Evolutionary conservation across 1,140 invertebrate species (phyloP).

Genomic region (Scaptomyza pallida): DNA sequence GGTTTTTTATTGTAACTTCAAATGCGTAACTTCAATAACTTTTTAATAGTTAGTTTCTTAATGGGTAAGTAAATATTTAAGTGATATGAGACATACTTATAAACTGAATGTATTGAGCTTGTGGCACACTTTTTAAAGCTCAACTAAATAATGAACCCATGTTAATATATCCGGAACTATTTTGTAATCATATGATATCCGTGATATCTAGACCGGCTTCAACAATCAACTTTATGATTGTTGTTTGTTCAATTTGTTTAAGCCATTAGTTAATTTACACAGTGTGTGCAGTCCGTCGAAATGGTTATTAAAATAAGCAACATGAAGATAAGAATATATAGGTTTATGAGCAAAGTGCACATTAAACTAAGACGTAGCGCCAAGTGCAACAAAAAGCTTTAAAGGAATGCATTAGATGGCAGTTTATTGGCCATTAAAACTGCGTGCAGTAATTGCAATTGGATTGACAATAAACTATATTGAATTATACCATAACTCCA

Average conservation of each 20-base stretch:
- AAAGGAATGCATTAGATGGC: conserved; percentile 2
- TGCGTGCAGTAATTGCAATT: conserved; percentile 12
- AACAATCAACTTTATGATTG: too few relatives aligned
- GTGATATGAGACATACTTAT: background rate
- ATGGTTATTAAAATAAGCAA: conserved; percentile 26
- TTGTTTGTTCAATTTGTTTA: conserved; percentile 12
- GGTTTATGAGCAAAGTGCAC: conserved; percentile 40
- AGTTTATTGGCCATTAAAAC: conserved; percentile 30
- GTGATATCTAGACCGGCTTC: too few relatives aligned
- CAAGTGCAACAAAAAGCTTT: conserved; percentile 9
- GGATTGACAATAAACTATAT: background rate
- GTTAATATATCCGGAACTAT: too few relatives aligned
- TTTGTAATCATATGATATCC: too few relatives aligned
- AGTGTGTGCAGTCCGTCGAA: background rate
- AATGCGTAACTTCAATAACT: conserved; percentile 4
- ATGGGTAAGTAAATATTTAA: background rate
- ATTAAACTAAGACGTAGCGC: conserved; percentile 24
- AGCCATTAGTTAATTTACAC: conserved; percentile 11
- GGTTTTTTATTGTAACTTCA: conserved; percentile 6
- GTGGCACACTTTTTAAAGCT: too few relatives aligned
- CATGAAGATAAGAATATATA: conserved; percentile 56
- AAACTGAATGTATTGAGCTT: too few relatives aligned
- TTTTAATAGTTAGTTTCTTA: background rate
- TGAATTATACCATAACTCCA: too few relatives aligned
- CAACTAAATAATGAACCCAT: too few relatives aligned